Evolutionary conservation across 2,113 vertebrate species (phyloP).

Genomic region (Mionectes macconnelli): DNA sequence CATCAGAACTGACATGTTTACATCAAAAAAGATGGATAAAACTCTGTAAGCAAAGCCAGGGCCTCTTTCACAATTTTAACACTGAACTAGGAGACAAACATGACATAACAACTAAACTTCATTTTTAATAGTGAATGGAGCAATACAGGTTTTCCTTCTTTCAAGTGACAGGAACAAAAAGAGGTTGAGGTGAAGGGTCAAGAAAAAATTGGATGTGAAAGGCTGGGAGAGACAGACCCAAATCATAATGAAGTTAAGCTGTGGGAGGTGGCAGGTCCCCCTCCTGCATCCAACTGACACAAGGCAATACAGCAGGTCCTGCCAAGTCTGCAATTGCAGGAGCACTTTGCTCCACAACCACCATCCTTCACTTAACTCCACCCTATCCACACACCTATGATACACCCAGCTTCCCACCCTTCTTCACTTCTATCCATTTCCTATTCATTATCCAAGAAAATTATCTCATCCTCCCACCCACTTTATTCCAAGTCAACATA

Average conservation of each 20-base stretch:
- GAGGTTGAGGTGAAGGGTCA: neutral
- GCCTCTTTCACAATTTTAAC: neutral
- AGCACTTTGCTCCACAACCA: neutral
- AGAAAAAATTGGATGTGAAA: neutral
- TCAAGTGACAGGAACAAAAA: neutral
- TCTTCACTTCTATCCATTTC: neutral
- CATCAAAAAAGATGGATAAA: neutral
- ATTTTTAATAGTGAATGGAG: neutral
- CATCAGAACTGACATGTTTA: neutral
- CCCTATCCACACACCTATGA: neutral
- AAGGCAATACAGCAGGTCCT: neutral
- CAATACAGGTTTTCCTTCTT: neutral
- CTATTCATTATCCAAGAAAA: neutral
- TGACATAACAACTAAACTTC: neutral
- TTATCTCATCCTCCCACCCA: neutral
- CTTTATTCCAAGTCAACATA: neutral
- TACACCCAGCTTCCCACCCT: neutral
- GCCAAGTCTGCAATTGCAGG: neutral
- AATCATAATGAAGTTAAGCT: neutral
- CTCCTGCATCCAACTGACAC: accelerated
- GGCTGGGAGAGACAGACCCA: neutral
- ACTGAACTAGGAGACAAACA: neutral
- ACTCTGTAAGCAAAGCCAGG: neutral
- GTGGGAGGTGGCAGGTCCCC: neutral
- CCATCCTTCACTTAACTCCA: neutral